Conservation (phyloP, 2,888 invertebrate genomes). For the Schizaphis graminum region DNA sequence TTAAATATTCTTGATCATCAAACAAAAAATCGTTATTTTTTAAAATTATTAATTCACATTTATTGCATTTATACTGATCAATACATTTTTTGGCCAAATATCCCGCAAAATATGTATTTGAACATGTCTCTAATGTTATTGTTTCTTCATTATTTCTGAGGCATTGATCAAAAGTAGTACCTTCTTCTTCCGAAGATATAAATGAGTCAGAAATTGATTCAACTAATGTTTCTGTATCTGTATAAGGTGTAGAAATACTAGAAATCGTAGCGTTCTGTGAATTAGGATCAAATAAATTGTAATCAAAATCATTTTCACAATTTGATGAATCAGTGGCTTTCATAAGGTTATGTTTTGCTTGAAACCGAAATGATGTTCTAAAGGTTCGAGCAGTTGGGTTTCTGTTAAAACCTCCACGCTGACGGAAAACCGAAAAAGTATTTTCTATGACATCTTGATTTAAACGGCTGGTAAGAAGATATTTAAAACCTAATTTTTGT, state of each 20-base stretch:
- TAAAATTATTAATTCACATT: background rate
- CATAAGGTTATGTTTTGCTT: constrained; percentile 28
- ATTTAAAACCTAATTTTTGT: constrained; percentile 10
- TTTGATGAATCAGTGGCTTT: constrained; percentile 20
- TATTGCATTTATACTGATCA: background rate
- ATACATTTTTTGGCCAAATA: constrained; percentile 9
- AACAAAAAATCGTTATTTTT: constrained; percentile 13
- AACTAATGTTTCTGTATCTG: background rate
- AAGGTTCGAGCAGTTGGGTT: constrained; percentile 22
- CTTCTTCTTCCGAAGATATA: background rate
- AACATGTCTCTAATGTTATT: background rate
- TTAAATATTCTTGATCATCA: constrained; percentile 22
- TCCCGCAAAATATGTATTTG: constrained; percentile 32
- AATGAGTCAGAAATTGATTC: background rate
- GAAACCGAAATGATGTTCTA: constrained; percentile 30
- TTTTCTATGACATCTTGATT: constrained; percentile 28
- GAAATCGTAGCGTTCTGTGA: too few species aligned
- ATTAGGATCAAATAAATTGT: too few species aligned
- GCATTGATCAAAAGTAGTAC: background rate
- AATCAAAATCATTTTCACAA: constrained; percentile 25
- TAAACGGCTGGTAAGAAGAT: background rate
- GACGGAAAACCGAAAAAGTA: constrained; percentile 16
- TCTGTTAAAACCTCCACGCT: background rate
- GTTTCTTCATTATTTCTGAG: background rate
- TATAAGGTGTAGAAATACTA: background rate